Conservation (phyloP, 2,113 vertebrate genomes). For the Cheilinus undulatus region DNA sequence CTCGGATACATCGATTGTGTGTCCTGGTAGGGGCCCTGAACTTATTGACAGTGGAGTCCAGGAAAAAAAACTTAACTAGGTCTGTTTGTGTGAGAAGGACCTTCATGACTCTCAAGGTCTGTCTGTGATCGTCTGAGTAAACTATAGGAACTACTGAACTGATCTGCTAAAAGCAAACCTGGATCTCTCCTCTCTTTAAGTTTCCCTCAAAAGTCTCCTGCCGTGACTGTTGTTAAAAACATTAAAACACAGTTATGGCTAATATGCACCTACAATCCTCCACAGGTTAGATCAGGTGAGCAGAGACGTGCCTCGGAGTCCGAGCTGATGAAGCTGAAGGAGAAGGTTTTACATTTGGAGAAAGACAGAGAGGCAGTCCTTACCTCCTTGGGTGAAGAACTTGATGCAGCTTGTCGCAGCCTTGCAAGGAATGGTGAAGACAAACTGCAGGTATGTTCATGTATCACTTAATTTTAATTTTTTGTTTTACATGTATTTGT, state of each 20-base stretch:
- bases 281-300: slow-evolving; percentile 77
- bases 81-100: slow-evolving; percentile 20
- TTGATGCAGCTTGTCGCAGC: slow-evolving; percentile 88
- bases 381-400: slow-evolving; percentile 87
- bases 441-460: slow-evolving; percentile 90
- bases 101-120: background rate
- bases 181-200: background rate
- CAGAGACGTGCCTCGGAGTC: slow-evolving; percentile 81
- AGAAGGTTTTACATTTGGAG: slow-evolving; percentile 86
- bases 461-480: background rate
- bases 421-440: slow-evolving; percentile 86
- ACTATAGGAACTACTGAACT: background rate
- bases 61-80: slow-evolving; percentile 3
- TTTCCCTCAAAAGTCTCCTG: background rate
- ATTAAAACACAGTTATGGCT: background rate
- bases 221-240: background rate
- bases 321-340: slow-evolving; percentile 81
- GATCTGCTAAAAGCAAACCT: background rate
- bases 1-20: slow-evolving; percentile 24
- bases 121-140: background rate
- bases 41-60: slow-evolving; percentile 20
- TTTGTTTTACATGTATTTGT: background rate
- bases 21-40: slow-evolving; percentile 45
- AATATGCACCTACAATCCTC: background rate
- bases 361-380: slow-evolving; percentile 89